Conservation (phyloP, 2,797 vertebrate species). For the Cirrhinus mrigala region DNA sequence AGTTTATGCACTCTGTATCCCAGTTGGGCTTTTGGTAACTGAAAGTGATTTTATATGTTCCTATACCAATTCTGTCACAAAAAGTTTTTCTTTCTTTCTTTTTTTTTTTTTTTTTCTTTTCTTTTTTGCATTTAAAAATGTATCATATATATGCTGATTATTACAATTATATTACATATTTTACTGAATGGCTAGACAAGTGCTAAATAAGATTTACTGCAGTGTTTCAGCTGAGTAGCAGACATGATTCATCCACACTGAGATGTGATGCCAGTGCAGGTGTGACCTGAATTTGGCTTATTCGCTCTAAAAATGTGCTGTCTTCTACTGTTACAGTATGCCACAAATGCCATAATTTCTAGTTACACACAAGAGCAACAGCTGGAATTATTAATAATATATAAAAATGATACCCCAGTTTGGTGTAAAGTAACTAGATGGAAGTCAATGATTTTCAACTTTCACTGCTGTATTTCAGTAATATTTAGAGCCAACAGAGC, state of each 20-base stretch:
- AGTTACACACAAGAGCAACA: not conserved
- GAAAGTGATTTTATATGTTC: not conserved
- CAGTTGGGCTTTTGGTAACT: not conserved
- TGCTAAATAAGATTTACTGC: not conserved
- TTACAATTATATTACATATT: not conserved
- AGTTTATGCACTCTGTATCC: not conserved
- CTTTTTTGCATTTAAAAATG: not conserved
- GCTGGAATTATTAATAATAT: too few species aligned
- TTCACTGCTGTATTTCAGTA: not conserved
- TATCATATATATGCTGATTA: not conserved
- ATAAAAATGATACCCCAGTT: not conserved
- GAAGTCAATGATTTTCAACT: not conserved
- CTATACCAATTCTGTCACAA: not conserved
- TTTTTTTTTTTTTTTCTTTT: too few species aligned
- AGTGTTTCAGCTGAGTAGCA: not conserved
- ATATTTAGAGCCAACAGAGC: not conserved
- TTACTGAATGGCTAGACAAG: not conserved
- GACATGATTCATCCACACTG: not conserved
- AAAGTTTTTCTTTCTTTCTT: too few species aligned
- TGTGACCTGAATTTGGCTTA: not conserved
- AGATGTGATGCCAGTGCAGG: not conserved
- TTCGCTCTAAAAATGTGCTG: not conserved
- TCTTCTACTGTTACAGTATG: not conserved
- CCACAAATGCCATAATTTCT: not conserved
- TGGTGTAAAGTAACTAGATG: not conserved